Evolutionary conservation across 2,113 vertebrate genomes (phyloP).

Genomic region (Hyaena hyaena): DNA sequence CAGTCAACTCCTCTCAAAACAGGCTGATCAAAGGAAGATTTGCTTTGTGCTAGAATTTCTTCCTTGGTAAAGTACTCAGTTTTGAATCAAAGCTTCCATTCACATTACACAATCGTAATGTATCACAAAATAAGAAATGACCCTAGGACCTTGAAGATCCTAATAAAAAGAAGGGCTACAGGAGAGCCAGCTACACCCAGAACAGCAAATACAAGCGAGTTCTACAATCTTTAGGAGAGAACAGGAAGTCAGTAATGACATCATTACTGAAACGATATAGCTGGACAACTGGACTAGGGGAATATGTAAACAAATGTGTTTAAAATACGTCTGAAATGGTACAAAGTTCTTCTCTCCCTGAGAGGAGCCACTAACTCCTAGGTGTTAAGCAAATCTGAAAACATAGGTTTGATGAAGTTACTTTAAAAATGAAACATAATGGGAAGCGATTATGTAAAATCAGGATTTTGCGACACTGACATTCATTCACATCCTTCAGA

Average conservation of each 20-base stretch:
- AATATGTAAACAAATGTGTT: neutral
- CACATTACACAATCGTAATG: neutral
- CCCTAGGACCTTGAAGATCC: neutral
- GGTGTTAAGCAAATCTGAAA: neutral
- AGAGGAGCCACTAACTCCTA: neutral
- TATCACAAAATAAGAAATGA: neutral
- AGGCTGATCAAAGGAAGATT: neutral
- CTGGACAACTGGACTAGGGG: neutral
- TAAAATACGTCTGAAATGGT: neutral
- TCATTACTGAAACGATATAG: neutral
- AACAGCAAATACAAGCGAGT: neutral
- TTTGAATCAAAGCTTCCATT: neutral
- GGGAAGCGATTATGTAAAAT: neutral
- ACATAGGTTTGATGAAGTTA: neutral
- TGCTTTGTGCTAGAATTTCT: constrained; percentile 2
- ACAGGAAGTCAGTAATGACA: neutral
- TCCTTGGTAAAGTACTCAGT: neutral
- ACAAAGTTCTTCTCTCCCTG: neutral
- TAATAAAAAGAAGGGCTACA: neutral
- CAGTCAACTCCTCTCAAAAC: neutral
- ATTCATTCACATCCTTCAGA: neutral
- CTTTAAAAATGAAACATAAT: neutral
- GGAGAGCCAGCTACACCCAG: neutral
- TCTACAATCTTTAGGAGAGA: neutral
- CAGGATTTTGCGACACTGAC: neutral